phyloP scores from a whole-genome alignment of 2,797 vertebrate genomes.

The Gallirallus australis region DNA sequence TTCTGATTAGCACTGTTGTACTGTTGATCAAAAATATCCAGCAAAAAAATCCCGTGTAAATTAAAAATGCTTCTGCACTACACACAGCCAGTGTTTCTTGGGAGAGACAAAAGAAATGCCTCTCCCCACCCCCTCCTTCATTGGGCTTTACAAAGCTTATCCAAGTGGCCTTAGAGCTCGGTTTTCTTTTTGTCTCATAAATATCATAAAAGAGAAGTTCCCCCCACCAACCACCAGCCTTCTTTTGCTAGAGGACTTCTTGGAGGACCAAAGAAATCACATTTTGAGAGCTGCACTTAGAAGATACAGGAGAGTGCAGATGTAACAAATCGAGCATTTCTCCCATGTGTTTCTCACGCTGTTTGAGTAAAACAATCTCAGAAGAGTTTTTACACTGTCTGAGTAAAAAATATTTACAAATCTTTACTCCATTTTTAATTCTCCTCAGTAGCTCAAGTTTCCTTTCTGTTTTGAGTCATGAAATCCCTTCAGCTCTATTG shows the following conservation, averaged over 20 bases:
- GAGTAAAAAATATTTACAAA: not conserved
- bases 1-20: constrained; percentile 5
- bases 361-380: constrained; percentile 13
- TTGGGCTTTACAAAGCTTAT: constrained; percentile 12
- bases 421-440: constrained; percentile 10
- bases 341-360: not conserved
- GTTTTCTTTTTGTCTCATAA: constrained; percentile 16
- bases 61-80: not conserved
- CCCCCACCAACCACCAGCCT: not conserved
- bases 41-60: not conserved
- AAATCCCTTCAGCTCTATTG: constrained; percentile 16
- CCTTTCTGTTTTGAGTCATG: constrained; percentile 34
- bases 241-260: constrained; percentile 8
- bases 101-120: not conserved
- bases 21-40: constrained; percentile 21
- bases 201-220: not conserved
- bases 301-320: not conserved
- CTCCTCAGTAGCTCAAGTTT: not conserved
- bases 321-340: not conserved
- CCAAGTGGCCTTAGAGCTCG: not conserved
- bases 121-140: not conserved
- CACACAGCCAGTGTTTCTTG: not conserved
- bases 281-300: not conserved
- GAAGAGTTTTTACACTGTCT: constrained; percentile 5
- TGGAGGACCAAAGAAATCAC: not conserved